phyloP scores from a whole-genome alignment of 92 coral and sea anemone genomes.

The Epizoanthus scotinus region DNA sequence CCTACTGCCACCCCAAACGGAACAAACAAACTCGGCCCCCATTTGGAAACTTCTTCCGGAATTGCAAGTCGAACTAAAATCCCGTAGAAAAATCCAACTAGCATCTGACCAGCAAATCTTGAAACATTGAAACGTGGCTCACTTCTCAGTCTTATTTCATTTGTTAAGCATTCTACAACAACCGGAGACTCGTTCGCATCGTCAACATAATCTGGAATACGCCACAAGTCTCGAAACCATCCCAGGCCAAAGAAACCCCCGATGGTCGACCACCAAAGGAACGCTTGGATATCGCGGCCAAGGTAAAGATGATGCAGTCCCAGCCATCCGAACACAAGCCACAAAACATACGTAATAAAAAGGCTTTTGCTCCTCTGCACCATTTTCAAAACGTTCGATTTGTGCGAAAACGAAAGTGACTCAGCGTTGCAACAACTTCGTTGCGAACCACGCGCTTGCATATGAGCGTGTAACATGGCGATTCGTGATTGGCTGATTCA shows the following conservation, averaged over 20 bases:
- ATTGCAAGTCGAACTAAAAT: slow-evolving; percentile 89
- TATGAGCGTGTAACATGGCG: slow-evolving; percentile 51
- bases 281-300: slow-evolving; percentile 96
- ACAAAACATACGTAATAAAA: slow-evolving; percentile 79
- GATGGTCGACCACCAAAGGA: slow-evolving; percentile 97
- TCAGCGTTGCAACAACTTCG: background rate
- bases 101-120: slow-evolving; percentile 96
- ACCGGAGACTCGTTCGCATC: slow-evolving; percentile 86
- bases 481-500: slow-evolving; percentile 42
- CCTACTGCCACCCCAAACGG: slow-evolving; percentile 96
- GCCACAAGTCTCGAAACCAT: slow-evolving; percentile 98
- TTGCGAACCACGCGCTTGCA: slow-evolving; percentile 39
- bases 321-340: slow-evolving; percentile 95
- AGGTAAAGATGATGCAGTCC: slow-evolving; percentile 95
- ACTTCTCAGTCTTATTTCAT: slow-evolving; percentile 67
- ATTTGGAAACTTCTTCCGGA: slow-evolving; percentile 78
- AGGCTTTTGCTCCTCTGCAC: slow-evolving; percentile 80
- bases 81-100: slow-evolving; percentile 95
- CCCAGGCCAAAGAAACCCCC: slow-evolving; percentile 97
- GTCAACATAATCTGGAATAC: slow-evolving; percentile 94
- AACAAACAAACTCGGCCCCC: slow-evolving; percentile 76
- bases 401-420: background rate
- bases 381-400: slow-evolving; percentile 28
- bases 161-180: slow-evolving; percentile 68
- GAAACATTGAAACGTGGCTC: slow-evolving; percentile 86